Conservation (phyloP, 2,888 invertebrate species). For the Torymus tubicola region DNA sequence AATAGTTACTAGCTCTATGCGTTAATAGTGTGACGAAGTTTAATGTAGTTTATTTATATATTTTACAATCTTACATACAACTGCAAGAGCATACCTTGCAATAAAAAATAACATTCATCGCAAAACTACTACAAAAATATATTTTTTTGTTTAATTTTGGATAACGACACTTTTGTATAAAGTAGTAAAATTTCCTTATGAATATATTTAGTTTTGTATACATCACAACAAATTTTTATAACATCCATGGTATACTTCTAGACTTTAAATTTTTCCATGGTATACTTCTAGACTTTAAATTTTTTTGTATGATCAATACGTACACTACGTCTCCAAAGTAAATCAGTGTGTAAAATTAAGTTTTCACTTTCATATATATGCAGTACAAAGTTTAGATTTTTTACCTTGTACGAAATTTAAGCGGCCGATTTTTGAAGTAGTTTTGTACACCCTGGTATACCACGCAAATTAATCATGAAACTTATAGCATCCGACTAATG, state of each 20-base stretch:
- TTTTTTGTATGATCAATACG: too few relatives aligned
- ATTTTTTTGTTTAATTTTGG: slow-evolving; percentile 17
- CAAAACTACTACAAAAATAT: slow-evolving; percentile 53
- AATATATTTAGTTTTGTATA: neutral
- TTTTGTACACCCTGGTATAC: slow-evolving; percentile 43
- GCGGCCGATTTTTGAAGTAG: slow-evolving; percentile 58
- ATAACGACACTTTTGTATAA: slow-evolving; percentile 5
- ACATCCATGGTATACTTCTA: neutral
- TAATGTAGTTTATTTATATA: slow-evolving; percentile 62
- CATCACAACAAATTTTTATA: slow-evolving; percentile 3
- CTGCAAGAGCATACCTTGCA: slow-evolving; percentile 47
- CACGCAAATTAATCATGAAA: slow-evolving; percentile 23
- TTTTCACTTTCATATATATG: too few relatives aligned
- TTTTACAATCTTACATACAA: slow-evolving; percentile 51
- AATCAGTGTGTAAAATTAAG: too few relatives aligned
- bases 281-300: neutral
- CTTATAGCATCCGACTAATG: slow-evolving; percentile 22
- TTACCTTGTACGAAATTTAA: slow-evolving; percentile 25
- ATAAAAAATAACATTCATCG: slow-evolving; percentile 28
- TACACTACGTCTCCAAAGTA: too few relatives aligned
- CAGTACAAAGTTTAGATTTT: slow-evolving; percentile 9
- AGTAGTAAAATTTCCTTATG: neutral
- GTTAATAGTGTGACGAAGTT: slow-evolving; percentile 63
- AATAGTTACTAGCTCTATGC: slow-evolving; percentile 62
- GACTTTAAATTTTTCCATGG: neutral